These are phyloP conservation scores for Protodeltote pygarga DNA, from an alignment of 2,888 invertebrate species.

Conservation along the genomic window DNA sequence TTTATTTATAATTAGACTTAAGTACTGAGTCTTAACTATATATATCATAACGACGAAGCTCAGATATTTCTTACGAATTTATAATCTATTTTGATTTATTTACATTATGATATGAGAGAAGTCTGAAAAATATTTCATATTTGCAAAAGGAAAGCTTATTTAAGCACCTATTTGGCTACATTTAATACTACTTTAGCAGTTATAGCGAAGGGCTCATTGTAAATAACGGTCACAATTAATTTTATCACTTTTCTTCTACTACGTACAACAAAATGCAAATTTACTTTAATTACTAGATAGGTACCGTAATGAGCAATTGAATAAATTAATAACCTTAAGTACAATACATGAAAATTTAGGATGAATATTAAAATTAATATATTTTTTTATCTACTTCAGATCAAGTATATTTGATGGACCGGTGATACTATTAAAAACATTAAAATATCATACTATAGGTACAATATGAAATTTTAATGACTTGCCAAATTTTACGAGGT, in stretches of 20 bases:
- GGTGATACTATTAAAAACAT: no score
- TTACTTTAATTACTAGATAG: constrained; percentile 46
- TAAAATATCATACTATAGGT: no score
- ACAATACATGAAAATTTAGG: constrained; percentile 35
- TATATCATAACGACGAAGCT: constrained; percentile 84
- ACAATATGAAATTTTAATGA: no score
- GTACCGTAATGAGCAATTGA: constrained; percentile 53
- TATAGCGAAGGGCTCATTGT: constrained; percentile 48
- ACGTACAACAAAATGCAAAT: constrained; percentile 45
- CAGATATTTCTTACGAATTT: constrained; percentile 83
- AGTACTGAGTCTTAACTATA: constrained; percentile 77
- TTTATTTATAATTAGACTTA: constrained; percentile 78
- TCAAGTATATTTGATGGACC: no score
- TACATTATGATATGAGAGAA: constrained; percentile 84
- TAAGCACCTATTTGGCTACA: constrained; percentile 73
- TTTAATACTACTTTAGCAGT: constrained; percentile 53
- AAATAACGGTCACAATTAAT: constrained; percentile 45
- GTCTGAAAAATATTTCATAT: constrained; percentile 70
- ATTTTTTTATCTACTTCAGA: no score
- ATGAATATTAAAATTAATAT: constrained; percentile 18
- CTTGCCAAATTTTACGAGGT: no score
- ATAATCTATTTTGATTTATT: constrained; percentile 74
- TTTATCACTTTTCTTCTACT: constrained; percentile 47
- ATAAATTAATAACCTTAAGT: constrained; percentile 48
- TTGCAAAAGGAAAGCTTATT: constrained; percentile 71